A percentile compares a stretch with the other conserved stretches of the same genome.
Conservation (phyloP, 2,113 vertebrate species). For the Harpagus bidentatus region DNA sequence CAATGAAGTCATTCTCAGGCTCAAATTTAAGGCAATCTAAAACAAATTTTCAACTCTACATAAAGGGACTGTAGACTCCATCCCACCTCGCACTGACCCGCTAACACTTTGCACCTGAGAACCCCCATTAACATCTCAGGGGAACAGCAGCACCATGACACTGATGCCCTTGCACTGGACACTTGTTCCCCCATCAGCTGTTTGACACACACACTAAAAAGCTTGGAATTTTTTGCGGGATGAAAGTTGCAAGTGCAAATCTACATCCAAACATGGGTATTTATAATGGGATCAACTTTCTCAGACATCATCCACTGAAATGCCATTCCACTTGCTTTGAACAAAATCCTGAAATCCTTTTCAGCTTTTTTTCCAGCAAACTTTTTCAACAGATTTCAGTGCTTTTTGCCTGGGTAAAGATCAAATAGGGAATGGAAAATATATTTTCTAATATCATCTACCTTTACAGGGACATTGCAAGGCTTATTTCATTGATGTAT, state of each 20-base stretch:
- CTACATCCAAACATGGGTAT: not conserved
- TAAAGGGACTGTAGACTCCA: not conserved
- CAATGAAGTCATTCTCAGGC: not conserved
- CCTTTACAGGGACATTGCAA: not conserved
- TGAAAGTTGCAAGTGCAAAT: not conserved
- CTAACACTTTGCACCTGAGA: not conserved
- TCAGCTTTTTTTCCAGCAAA: not conserved
- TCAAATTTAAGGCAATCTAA: conserved; percentile 8
- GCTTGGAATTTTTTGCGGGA: not conserved
- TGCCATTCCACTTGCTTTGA: not conserved
- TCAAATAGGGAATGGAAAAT: not conserved
- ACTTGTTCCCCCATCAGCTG: not conserved
- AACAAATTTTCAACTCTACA: not conserved
- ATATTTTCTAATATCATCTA: not conserved
- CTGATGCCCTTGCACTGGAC: not conserved
- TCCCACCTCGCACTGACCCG: not conserved
- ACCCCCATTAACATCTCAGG: not conserved
- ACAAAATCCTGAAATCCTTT: not conserved
- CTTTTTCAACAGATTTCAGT: not conserved
- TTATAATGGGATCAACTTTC: not conserved
- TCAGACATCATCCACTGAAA: not conserved
- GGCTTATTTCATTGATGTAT: not conserved
- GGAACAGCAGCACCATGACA: not conserved
- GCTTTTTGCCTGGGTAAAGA: not conserved
- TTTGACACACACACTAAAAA: not conserved